phyloP scores from a whole-genome alignment of 2,797 vertebrate genomes.

The Tenualosa thibaudeaui region DNA sequence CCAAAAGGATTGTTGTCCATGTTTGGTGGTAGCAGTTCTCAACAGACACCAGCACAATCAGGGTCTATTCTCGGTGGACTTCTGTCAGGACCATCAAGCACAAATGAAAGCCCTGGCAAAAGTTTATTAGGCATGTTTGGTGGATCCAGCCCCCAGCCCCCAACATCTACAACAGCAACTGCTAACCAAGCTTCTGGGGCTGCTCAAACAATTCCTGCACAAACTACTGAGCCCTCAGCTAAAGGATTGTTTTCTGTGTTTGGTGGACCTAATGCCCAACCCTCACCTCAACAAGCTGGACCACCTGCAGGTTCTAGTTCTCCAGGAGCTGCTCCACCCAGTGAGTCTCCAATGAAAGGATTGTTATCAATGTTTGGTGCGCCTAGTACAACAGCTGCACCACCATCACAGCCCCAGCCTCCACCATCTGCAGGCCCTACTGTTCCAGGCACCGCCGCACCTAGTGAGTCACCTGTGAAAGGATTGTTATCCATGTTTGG shows the following conservation, averaged over 20 bases:
- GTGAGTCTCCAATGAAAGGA: slow-evolving; percentile 15
- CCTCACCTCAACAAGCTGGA: not conserved
- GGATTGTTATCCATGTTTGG: slow-evolving; percentile 17
- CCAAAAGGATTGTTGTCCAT: slow-evolving; percentile 64
- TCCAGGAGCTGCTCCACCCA: not conserved
- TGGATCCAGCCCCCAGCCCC: slow-evolving; percentile 56
- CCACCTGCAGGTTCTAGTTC: not conserved
- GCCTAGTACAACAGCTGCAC: not conserved
- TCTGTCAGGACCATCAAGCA: slow-evolving; percentile 61
- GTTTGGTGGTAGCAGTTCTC: slow-evolving; percentile 59
- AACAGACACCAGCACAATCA: slow-evolving; percentile 47
- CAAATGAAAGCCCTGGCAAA: slow-evolving; percentile 63
- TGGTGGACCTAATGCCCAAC: not conserved
- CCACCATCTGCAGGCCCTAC: not conserved
- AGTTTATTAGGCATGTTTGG: slow-evolving; percentile 71
- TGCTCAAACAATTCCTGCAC: not conserved
- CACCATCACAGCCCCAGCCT: not conserved
- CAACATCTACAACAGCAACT: slow-evolving; percentile 32
- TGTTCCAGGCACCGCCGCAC: not conserved
- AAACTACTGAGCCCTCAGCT: not conserved
- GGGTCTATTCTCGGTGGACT: slow-evolving; percentile 67
- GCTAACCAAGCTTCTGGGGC: not conserved
- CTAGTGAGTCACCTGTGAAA: slow-evolving; percentile 41
- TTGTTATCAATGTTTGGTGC: slow-evolving; percentile 1
- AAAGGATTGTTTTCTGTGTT: slow-evolving; percentile 9